Evolutionary conservation across 2,888 invertebrate genomes (phyloP).

Genomic region (Aphidius colemani): DNA sequence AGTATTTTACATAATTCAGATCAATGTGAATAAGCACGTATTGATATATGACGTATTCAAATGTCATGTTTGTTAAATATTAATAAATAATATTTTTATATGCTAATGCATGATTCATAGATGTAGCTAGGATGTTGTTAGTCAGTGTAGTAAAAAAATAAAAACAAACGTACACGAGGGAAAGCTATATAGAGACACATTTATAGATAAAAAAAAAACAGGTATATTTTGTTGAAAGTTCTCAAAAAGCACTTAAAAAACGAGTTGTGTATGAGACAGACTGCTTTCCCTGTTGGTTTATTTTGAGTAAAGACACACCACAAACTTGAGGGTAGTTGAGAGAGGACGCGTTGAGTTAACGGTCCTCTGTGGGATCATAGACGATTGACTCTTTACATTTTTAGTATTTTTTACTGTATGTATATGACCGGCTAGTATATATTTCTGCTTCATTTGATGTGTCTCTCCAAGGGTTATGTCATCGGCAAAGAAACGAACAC

Average conservation of each 20-base stretch:
- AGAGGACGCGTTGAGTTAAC: slow-evolving; percentile 18
- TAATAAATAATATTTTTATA: background rate
- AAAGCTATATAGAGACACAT: background rate
- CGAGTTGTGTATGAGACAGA: background rate
- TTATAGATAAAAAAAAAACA: background rate
- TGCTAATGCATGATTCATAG: background rate
- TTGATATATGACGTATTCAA: background rate
- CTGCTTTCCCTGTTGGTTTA: slow-evolving; percentile 3
- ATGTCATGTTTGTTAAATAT: background rate
- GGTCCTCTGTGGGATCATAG: slow-evolving; percentile 16
- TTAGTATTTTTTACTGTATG: slow-evolving; percentile 25
- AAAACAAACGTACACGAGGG: background rate
- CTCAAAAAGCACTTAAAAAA: background rate
- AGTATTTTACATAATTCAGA: no score
- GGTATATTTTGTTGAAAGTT: slow-evolving; percentile 8
- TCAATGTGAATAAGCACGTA: background rate
- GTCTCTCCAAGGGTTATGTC: no score
- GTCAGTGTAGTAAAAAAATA: no score
- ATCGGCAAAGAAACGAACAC: no score
- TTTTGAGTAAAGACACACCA: background rate
- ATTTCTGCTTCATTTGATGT: no score
- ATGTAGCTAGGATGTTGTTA: no score
- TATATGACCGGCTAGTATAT: slow-evolving; percentile 4
- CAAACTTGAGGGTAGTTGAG: slow-evolving; percentile 3
- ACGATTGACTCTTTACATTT: slow-evolving; percentile 7